phyloP scores from a whole-genome alignment of 2,113 vertebrate genomes.

The Neolamprologus sp. region DNA sequence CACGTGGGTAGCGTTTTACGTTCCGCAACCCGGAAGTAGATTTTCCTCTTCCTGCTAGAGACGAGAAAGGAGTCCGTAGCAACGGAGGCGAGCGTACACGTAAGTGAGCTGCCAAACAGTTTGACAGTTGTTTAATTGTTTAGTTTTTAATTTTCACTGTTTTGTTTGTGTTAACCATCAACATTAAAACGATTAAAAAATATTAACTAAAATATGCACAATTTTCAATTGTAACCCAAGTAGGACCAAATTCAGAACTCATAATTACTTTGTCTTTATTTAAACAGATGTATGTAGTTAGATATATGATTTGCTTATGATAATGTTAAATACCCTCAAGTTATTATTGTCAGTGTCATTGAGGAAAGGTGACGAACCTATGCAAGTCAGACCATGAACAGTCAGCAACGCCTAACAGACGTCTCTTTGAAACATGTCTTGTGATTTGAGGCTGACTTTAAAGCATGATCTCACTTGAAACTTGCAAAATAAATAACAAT shows the following conservation, averaged over 20 bases:
- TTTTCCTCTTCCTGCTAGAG: neutral
- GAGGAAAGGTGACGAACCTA: neutral
- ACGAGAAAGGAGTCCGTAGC: neutral
- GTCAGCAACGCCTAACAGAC: neutral
- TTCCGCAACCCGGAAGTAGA: constrained; percentile 30
- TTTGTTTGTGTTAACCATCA: neutral
- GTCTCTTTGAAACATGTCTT: neutral
- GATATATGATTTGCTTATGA: neutral
- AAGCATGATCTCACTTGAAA: neutral
- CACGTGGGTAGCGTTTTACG: constrained; percentile 10
- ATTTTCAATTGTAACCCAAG: neutral
- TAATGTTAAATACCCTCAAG: neutral
- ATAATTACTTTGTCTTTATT: neutral
- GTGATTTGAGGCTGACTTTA: neutral
- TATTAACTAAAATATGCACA: neutral
- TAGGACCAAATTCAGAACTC: neutral
- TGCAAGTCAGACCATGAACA: neutral
- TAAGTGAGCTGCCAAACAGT: neutral
- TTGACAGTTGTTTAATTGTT: neutral
- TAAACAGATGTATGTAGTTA: neutral
- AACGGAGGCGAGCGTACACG: neutral
- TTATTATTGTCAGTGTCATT: neutral
- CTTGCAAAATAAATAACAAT: neutral
- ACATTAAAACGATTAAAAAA: neutral
- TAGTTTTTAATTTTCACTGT: neutral